Conservation (phyloP, 2,888 invertebrate genomes). For the Latrodectus hesperus region DNA sequence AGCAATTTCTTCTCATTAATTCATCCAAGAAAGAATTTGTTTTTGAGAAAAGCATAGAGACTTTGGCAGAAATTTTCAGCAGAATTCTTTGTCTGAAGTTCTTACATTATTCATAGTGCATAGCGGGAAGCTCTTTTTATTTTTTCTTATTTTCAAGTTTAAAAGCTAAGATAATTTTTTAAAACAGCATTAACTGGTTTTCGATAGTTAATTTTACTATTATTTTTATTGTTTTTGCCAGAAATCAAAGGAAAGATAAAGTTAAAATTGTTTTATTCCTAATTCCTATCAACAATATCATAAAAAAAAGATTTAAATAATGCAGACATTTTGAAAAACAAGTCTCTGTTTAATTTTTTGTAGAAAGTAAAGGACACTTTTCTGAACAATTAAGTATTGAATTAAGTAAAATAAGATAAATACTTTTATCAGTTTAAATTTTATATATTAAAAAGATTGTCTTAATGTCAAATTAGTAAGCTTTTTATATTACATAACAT, state of each 20-base stretch:
- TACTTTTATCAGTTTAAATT: no score
- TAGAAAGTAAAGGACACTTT: no score
- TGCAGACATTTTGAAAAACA: no score
- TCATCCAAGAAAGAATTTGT: conserved; percentile 20
- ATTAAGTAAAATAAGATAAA: no score
- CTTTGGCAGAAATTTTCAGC: conserved; percentile 12
- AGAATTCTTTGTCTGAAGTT: conserved; percentile 14
- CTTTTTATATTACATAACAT: no score
- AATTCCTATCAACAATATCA: background rate
- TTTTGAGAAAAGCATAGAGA: background rate
- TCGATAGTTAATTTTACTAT: background rate
- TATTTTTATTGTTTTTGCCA: conserved; percentile 1
- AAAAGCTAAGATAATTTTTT: conserved; percentile 30
- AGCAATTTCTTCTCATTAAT: conserved; percentile 38
- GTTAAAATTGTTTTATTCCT: conserved; percentile 31
- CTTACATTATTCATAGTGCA: conserved; percentile 51
- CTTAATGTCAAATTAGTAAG: no score
- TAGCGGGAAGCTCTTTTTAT: conserved; percentile 27
- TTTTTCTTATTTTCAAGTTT: conserved; percentile 5
- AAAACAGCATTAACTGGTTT: conserved; percentile 10
- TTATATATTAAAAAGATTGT: no score
- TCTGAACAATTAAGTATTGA: no score
- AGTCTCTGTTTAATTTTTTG: no score
- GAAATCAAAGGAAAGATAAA: conserved; percentile 33
- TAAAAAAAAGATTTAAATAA: no score